Evolutionary conservation across 1,140 invertebrate genomes (phyloP), one percentile per base, ranked within the genome.

Genomic region (Zaprionus ghesquierei): DNA sequence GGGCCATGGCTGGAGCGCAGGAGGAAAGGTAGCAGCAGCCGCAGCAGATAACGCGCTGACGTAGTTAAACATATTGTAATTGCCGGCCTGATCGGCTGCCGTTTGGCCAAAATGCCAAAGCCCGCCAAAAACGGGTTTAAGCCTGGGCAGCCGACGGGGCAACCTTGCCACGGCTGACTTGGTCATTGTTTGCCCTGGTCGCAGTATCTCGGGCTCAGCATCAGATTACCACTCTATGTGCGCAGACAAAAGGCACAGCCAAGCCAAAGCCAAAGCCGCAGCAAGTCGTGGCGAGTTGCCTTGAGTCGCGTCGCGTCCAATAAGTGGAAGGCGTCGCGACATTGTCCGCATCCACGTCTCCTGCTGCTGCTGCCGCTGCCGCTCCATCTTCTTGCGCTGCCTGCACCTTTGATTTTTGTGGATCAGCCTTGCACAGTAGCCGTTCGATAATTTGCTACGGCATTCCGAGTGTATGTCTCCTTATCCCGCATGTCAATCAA

Each of bases 401-500:
- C 66, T 69, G 54, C 59, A 66, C 80, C 80, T 89, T 85, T 87
- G 84, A 87, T 87, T 87, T 87, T 87, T 87, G 85, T 87, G 84
- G 84, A 89, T 89, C 85, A 89, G 65, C 8, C 41, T 50, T 13
- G 61, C 76, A 89, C 90, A 75, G 90, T 91, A 91, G 90, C 90
- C 81, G 89, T 82, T 89, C 86, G 90, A 91, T 91, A 91, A 91
- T 91, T 91, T 91, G 90, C 90, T 91, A 82, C 76, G 82, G 90
- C 90, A 91, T 91, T 90, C 90, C 90, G 89, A 91, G 90, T 84
- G 90, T 91, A 91, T 91, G 90, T 91, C 90, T 90, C 81, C 90
- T 91, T 91, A 91, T 91, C 90, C 86, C 90, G 77, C 90, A 82
- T 91, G 90, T 91, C 90, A 91, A 91, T 91, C 90, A 91, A 89